phyloP scores from a whole-genome alignment of 2,888 invertebrate genomes.

The Cerastis rubricosa region DNA sequence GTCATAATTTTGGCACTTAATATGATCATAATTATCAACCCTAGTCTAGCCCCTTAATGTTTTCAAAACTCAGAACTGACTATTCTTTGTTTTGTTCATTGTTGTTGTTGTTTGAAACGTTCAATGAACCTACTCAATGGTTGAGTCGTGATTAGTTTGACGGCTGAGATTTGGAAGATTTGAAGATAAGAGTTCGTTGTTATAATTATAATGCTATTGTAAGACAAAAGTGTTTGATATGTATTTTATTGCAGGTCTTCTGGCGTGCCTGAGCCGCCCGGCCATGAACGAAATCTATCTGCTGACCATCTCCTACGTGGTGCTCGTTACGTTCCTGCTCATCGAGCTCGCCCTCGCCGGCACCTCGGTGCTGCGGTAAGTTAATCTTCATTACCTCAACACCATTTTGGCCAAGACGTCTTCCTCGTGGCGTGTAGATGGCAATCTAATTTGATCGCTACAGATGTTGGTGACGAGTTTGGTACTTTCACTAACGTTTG shows the following conservation, averaged over 20 bases:
- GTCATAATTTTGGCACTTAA: background rate
- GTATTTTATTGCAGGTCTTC: constrained; percentile 89
- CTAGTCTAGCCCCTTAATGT: background rate
- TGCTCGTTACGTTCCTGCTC: constrained; percentile 94
- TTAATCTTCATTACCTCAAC: background rate
- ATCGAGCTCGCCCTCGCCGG: constrained; percentile 91
- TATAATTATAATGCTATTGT: background rate
- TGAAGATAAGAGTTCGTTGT: background rate
- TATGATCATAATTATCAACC: background rate
- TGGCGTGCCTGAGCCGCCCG: constrained; percentile 94
- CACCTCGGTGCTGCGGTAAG: constrained; percentile 86
- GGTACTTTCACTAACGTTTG: no score
- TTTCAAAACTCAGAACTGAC: background rate
- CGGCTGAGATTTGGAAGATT: no score
- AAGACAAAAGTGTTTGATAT: background rate
- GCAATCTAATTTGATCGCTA: background rate
- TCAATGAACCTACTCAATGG: background rate
- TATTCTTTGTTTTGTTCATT: background rate
- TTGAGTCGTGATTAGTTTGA: background rate
- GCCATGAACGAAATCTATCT: constrained; percentile 97
- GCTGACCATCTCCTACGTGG: constrained; percentile 95
- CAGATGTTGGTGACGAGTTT: background rate
- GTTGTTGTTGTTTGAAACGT: background rate
- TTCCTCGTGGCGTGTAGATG: background rate
- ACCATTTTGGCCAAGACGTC: background rate